These are phyloP conservation scores for Allygus modestus DNA, from an alignment of 2,888 invertebrate species.

Conservation along the genomic window DNA sequence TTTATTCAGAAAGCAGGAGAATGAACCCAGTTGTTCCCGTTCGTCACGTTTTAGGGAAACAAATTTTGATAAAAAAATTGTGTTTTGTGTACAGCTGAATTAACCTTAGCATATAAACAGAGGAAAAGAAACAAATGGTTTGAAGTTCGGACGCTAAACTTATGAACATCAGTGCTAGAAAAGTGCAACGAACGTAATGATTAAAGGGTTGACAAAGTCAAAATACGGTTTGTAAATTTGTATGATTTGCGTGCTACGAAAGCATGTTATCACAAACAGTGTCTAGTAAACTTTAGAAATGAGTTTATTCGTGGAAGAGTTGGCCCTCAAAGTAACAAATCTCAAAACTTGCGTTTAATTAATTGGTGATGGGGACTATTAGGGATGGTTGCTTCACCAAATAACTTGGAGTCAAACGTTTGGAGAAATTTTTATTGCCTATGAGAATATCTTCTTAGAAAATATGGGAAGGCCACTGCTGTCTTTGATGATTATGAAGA, in stretches of 20 bases:
- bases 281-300: no score
- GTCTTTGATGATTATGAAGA: not conserved
- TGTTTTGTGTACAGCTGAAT: no score
- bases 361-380: not conserved
- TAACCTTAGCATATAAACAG: no score
- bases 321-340: not conserved
- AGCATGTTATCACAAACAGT: not conserved
- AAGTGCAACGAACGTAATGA: not conserved
- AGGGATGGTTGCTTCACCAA: constrained; percentile 3
- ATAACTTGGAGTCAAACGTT: not conserved
- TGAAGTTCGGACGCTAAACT: no score
- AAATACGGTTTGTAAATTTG: not conserved
- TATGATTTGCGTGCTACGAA: not conserved
- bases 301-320: not conserved
- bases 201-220: not conserved
- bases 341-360: not conserved
- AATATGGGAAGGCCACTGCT: not conserved
- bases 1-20: no score
- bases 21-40: no score
- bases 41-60: no score
- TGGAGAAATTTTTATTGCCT: not conserved
- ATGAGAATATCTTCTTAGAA: not conserved
- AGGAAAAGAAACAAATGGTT: no score
- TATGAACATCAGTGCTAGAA: no score
- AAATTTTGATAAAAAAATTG: no score